Evolutionary conservation across 2,888 invertebrate genomes (phyloP).

Genomic region (Thumatha senex): DNA sequence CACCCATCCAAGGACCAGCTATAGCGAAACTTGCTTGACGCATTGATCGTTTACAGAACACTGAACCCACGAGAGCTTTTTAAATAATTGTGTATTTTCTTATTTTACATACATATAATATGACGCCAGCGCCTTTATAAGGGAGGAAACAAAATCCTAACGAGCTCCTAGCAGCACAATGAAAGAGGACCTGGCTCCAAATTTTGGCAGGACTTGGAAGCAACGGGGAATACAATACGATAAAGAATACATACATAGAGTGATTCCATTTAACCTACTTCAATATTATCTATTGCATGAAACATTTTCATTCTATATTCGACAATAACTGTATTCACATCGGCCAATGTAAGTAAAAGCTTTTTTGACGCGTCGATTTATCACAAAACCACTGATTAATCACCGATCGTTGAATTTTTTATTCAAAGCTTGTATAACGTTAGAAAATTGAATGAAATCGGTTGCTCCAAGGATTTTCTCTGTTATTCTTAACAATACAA

Average conservation of each 20-base stretch:
- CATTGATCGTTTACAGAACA: no score
- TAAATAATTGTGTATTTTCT: no score
- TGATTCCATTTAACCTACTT: slow-evolving; percentile 23
- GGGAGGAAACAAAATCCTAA: no score
- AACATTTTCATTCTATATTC: slow-evolving; percentile 26
- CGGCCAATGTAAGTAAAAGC: slow-evolving; percentile 43
- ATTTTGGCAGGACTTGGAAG: no score
- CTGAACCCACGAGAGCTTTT: no score
- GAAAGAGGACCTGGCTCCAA: no score
- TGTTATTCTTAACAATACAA: slow-evolving; percentile 32
- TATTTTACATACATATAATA: no score
- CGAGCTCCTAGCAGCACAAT: no score
- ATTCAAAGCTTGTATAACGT: slow-evolving; percentile 37
- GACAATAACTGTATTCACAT: slow-evolving; percentile 35
- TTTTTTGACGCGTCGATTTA: slow-evolving; percentile 51
- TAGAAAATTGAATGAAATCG: slow-evolving; percentile 39
- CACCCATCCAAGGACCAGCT: no score
- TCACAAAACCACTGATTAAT: slow-evolving; percentile 52
- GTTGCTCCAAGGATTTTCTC: slow-evolving; percentile 27
- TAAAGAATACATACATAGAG: slow-evolving; percentile 10
- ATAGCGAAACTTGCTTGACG: no score
- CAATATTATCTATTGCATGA: slow-evolving; percentile 27
- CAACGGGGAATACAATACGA: no score
- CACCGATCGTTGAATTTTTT: slow-evolving; percentile 45
- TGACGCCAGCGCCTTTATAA: no score